A percentile compares a stretch with the other conserved stretches of the same genome.
Evolutionary conservation across 2,113 vertebrate genomes (phyloP).

Genomic region (Onychostoma macrolepis): DNA sequence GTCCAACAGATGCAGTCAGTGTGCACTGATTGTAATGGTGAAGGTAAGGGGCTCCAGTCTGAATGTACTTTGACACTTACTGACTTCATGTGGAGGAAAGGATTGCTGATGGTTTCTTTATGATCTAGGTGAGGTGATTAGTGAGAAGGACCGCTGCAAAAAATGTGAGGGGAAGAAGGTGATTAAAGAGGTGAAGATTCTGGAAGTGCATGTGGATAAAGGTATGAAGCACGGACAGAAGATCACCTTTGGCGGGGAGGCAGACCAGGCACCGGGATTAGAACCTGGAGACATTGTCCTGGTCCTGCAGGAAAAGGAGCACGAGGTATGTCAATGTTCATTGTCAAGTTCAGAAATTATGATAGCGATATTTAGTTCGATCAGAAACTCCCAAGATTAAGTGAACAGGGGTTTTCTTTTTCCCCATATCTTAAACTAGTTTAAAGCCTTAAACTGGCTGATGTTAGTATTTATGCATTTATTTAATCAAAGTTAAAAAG

Average conservation of each 20-base stretch:
- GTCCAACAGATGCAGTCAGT: constrained; percentile 99
- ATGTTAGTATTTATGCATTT: background rate
- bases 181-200: constrained; percentile 97
- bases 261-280: constrained; percentile 94
- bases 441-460: no score
- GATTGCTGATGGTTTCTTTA: background rate
- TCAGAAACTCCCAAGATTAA: background rate
- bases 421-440: no score
- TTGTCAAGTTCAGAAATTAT: background rate
- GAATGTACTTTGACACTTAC: background rate
- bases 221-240: constrained; percentile 98
- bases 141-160: constrained; percentile 99
- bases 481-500: background rate
- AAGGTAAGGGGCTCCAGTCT: constrained; percentile 78
- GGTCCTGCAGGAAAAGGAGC: constrained; percentile 94
- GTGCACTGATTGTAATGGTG: constrained; percentile 96
- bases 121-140: constrained; percentile 92
- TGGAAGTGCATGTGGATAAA: constrained; percentile 99
- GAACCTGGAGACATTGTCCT: constrained; percentile 98
- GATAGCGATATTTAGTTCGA: background rate
- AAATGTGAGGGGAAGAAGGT: constrained; percentile 99
- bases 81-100: background rate
- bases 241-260: constrained; percentile 97
- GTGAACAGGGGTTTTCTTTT: no score
- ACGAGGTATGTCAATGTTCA: constrained; percentile 81